Percentiles rank a stretch among this genome's conserved stretches.
Conservation (phyloP, 2,888 invertebrate genomes). For the Sinotaia quadrata region DNA sequence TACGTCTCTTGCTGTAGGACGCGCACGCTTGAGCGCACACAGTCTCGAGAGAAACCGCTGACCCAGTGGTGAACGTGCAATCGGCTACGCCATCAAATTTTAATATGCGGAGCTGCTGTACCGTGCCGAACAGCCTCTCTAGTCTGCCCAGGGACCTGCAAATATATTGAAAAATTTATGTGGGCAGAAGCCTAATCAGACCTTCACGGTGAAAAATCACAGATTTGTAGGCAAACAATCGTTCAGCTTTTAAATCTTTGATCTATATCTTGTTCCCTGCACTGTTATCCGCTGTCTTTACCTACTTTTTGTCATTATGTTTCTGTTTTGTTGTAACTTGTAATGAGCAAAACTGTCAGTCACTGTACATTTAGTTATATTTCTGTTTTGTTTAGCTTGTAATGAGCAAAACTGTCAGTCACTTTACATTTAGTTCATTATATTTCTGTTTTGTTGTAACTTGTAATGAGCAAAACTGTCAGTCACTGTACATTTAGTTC, state of each 20-base stretch:
- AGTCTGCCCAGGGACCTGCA: not conserved
- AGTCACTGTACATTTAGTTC: no score
- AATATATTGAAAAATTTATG: slow-evolving; percentile 11
- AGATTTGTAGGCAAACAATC: slow-evolving; percentile 13
- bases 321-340: no score
- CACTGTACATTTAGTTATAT: no score
- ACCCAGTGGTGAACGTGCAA: not conserved
- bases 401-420: no score
- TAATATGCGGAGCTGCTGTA: not conserved
- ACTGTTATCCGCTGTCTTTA: no score
- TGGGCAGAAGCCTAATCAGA: slow-evolving; percentile 3
- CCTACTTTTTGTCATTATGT: no score
- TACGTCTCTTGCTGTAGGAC: not conserved
- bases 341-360: no score
- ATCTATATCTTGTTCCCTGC: not conserved
- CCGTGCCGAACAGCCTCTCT: not conserved
- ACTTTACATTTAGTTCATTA: no score
- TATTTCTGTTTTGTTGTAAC: no score
- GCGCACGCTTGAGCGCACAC: not conserved
- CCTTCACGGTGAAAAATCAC: slow-evolving; percentile 17
- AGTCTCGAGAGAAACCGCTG: not conserved
- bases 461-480: no score
- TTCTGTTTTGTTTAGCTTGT: no score
- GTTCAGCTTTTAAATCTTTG: slow-evolving; percentile 14
- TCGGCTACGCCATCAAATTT: slow-evolving; percentile 5